phyloP scores from a whole-genome alignment of 2,888 invertebrate species.

The Philhelius pedissequus region DNA sequence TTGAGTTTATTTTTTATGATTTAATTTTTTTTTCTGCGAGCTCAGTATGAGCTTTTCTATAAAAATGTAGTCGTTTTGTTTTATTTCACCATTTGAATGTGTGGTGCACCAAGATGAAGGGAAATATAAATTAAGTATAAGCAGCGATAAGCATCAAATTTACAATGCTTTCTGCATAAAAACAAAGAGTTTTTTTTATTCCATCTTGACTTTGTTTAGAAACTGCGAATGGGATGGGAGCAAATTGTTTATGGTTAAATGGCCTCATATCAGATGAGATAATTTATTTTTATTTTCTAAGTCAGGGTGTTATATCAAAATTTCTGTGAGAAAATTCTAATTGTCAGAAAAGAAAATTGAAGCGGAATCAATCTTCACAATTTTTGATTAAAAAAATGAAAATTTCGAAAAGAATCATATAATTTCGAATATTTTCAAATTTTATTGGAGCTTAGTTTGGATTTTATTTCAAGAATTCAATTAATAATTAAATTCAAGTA shows the following conservation, averaged over 20 bases:
- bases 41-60: neutral
- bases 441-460: too few relatives aligned
- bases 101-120: conserved; percentile 7
- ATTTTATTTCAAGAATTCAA: too few relatives aligned
- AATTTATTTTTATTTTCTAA: too few relatives aligned
- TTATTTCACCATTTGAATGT: conserved; percentile 1
- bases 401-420: too few relatives aligned
- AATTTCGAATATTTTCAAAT: too few relatives aligned
- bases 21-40: neutral
- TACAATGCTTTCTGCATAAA: neutral
- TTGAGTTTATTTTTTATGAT: conserved; percentile 8
- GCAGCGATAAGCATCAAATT: conserved; percentile 17
- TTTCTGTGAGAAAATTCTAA: too few relatives aligned
- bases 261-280: too few relatives aligned
- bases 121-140: conserved; percentile 21
- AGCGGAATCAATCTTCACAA: too few relatives aligned
- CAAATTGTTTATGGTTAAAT: neutral
- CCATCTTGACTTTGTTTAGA: neutral
- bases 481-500: too few relatives aligned
- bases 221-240: neutral
- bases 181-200: neutral
- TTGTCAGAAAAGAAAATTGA: too few relatives aligned
- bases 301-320: too few relatives aligned
- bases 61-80: neutral
- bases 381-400: too few relatives aligned